Percentiles rank a stretch among this genome's conserved stretches.
Evolutionary conservation across 2,888 invertebrate species (phyloP).

Genomic region (Phaonia tiefii): DNA sequence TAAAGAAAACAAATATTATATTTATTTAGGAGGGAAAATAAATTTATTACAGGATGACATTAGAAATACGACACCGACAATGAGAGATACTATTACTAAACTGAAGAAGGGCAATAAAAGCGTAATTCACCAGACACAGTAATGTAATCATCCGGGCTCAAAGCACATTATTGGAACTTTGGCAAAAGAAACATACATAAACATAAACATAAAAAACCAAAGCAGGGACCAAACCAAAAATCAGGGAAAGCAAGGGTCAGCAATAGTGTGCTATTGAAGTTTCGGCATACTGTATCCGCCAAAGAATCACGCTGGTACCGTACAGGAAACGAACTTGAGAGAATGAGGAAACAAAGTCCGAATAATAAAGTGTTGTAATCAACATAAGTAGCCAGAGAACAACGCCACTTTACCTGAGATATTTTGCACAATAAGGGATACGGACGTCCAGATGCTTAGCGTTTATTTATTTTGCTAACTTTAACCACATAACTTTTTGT

Average conservation of each 20-base stretch:
- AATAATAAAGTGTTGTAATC: background rate
- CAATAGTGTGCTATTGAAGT: too few relatives aligned
- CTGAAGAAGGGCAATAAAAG: too few relatives aligned
- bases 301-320: too few relatives aligned
- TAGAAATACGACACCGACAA: background rate
- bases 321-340: background rate
- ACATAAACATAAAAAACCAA: background rate
- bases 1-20: background rate
- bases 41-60: constrained; percentile 10
- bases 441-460: too few relatives aligned
- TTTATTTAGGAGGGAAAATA: constrained; percentile 13
- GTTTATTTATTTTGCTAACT: too few relatives aligned
- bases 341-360: background rate
- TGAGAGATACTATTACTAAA: too few relatives aligned
- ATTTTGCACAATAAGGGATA: too few relatives aligned
- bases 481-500: too few relatives aligned
- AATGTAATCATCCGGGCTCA: background rate
- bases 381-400: background rate
- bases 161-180: background rate
- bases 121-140: background rate
- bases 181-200: background rate
- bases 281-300: too few relatives aligned
- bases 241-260: background rate
- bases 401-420: background rate
- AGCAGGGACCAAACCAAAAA: constrained; percentile 1